Evolutionary conservation across 2,113 vertebrate species (phyloP).

Genomic region (Anser brachyrhynchus): DNA sequence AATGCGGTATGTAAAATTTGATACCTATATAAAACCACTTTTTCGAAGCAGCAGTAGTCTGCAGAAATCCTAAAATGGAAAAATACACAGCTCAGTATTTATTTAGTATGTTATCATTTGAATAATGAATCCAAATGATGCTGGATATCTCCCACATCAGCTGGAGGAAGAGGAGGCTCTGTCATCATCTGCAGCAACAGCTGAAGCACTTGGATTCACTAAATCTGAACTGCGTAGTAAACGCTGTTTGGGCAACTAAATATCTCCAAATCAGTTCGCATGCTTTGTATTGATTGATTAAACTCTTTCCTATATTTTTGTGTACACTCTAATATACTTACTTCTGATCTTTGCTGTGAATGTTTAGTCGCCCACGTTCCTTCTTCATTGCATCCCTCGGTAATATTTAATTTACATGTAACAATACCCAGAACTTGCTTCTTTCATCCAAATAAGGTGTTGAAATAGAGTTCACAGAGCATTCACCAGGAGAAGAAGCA

Average conservation of each 20-base stretch:
- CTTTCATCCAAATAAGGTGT: background rate
- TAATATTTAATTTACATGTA: background rate
- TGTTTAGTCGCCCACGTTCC: background rate
- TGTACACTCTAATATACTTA: background rate
- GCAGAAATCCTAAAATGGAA: background rate
- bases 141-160: background rate
- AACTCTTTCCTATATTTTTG: background rate
- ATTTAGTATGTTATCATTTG: background rate
- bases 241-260: background rate
- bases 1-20: background rate
- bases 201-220: rapidly evolving
- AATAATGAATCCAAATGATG: background rate
- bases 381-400: background rate
- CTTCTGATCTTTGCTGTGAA: background rate
- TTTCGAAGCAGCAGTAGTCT: background rate
- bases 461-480: background rate
- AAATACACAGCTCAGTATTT: background rate
- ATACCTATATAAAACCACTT: background rate
- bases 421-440: background rate
- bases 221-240: background rate
- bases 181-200: background rate
- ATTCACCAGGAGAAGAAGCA: background rate
- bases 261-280: background rate
- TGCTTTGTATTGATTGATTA: background rate
- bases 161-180: background rate